phyloP scores from a whole-genome alignment of 2,113 vertebrate species.

The Pristiophorus japonicus region DNA sequence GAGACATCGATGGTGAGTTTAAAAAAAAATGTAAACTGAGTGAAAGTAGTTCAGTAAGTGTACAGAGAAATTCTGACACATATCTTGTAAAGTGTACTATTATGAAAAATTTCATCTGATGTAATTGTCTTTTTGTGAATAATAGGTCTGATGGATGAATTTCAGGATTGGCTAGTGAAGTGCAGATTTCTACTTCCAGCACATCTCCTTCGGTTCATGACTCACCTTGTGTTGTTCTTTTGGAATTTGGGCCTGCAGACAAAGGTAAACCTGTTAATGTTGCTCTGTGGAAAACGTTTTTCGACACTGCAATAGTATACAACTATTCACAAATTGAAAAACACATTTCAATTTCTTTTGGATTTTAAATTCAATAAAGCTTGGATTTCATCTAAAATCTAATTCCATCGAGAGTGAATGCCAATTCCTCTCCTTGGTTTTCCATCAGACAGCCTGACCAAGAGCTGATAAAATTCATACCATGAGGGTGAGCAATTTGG shows the following conservation, averaged over 20 bases:
- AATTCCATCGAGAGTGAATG: not conserved
- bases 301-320: no score
- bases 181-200: constrained; percentile 70
- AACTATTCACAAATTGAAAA: not conserved
- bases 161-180: constrained; percentile 77
- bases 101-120: not conserved
- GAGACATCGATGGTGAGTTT: constrained; percentile 81
- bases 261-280: constrained; percentile 62
- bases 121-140: constrained; percentile 17
- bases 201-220: constrained; percentile 87
- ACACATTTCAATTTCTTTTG: not conserved
- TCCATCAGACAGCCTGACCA: not conserved
- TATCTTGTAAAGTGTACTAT: not conserved
- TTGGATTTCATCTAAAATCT: not conserved
- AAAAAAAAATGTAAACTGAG: not conserved
- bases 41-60: not conserved
- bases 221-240: constrained; percentile 86
- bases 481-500: not conserved
- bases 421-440: not conserved
- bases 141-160: constrained; percentile 83
- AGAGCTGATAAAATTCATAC: not conserved
- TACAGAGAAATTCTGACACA: not conserved
- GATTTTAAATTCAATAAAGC: not conserved
- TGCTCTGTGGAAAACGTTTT: not conserved
- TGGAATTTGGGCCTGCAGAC: constrained; percentile 78